A percentile compares a stretch with the other conserved stretches of the same genome.
Evolutionary conservation across 2,113 vertebrate genomes (phyloP).

Genomic region (Picathartes gymnocephalus): DNA sequence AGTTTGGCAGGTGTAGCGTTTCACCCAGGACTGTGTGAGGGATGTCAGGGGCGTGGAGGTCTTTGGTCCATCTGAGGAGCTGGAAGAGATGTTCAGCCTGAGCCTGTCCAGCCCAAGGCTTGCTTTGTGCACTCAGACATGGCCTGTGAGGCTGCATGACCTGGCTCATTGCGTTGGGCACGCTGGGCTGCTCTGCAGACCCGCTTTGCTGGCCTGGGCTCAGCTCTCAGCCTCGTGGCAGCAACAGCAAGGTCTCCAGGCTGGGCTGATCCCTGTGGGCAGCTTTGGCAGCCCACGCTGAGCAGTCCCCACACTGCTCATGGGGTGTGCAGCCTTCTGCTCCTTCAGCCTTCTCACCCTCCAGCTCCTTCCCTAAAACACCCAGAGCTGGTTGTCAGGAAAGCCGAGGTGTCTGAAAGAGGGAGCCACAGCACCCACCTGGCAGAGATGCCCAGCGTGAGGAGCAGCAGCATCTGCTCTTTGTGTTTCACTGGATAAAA

Average conservation of each 20-base stretch:
- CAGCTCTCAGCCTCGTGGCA: not conserved
- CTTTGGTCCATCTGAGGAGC: not conserved
- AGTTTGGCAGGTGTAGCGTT: not conserved
- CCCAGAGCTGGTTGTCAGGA: not conserved
- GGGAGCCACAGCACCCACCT: not conserved
- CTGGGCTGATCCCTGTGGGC: not conserved
- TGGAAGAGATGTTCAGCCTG: not conserved
- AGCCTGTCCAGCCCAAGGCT: not conserved
- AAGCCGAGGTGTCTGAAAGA: not conserved
- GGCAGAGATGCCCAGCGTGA: not conserved
- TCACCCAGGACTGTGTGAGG: not conserved
- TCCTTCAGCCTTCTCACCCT: not conserved
- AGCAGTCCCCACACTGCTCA: not conserved
- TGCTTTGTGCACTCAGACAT: not conserved
- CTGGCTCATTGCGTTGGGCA: not conserved
- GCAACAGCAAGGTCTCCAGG: not conserved
- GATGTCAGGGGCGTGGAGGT: not conserved
- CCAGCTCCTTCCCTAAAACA: not conserved
- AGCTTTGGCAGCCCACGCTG: not conserved
- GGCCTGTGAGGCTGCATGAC: not conserved
- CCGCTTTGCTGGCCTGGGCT: not conserved
- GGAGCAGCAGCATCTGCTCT: not conserved
- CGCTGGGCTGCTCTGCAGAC: no score
- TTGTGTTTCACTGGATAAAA: slow-evolving; percentile 36
- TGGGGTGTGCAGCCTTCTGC: not conserved